Base-by-base conservation (phyloP, 2,888 invertebrate species). In the Galerucella calmariensis region DNA sequence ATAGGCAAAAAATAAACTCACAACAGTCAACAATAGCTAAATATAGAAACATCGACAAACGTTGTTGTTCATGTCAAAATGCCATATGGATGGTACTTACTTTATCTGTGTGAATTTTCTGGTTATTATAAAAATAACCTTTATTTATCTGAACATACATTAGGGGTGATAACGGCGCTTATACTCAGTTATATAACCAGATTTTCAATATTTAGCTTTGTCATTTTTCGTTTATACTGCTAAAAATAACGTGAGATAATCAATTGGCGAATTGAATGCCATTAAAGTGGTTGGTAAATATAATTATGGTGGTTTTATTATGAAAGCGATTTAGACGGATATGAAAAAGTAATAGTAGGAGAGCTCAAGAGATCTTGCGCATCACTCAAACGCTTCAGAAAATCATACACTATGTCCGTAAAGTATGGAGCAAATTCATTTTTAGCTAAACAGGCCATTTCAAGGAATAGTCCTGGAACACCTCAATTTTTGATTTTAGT, bases 131-230 rank as follows among this genome's bases (percentile, higher is more conserved):
- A 35, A 44, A 62, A 62, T 9, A 62, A 62, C 35, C 10, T 62
- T 62, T 65, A 46, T 65, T 65, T 46, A 65, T 46, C 16, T 65
- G 20, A 65, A 65, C 46, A 63, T 9, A 65, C 46, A 16, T 46
- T 11, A 65, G 35, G 20, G 46, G 20, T 46, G 63, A 65, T 65
- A 65, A 65, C 46, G 46, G 46, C 20, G 16, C 20, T 16, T 41
- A 41, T 41, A 41, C 35, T 12, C 46, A 46, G 44, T 46, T 65
- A 41, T 63, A 63, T 63, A 63, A 63, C 11, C 63, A 63, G 46
- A 63, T 63, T 63, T 63, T 63, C 27, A 63, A 16, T 63, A 63
- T 63, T 63, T 44, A 16, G 63, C 46, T 44, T 63, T 63, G 46
- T 9, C n/a, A 44, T 63, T 16, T 48, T 53, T 20, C 10, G 11